A percentile compares a stretch with the other conserved stretches of the same genome.
phyloP scores from a whole-genome alignment of 2,113 vertebrate species.

The Okapia johnstoni region DNA sequence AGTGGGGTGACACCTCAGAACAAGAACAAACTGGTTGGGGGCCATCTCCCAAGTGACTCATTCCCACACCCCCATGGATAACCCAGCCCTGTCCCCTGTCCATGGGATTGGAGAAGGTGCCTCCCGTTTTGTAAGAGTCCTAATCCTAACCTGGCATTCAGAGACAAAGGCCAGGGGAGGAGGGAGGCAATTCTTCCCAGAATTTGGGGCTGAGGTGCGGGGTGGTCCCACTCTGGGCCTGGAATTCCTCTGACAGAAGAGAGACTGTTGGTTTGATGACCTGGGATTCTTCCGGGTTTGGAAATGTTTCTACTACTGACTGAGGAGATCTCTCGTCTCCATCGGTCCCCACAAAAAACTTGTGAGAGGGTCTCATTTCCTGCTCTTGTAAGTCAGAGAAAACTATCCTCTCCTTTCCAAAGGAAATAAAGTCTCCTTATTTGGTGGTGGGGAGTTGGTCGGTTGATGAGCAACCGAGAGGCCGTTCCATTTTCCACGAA shows the following conservation, averaged over 20 bases:
- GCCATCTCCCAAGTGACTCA: background rate
- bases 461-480: background rate
- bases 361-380: background rate
- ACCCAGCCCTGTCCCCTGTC: background rate
- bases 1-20: background rate
- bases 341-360: background rate
- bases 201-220: background rate
- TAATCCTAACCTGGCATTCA: background rate
- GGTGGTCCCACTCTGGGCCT: background rate
- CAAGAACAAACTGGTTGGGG: background rate
- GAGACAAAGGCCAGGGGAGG: conserved; percentile 36
- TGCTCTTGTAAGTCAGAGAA: background rate
- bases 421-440: conserved; percentile 3
- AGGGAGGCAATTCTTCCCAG: background rate
- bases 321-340: background rate
- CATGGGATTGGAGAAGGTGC: background rate
- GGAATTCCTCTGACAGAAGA: background rate
- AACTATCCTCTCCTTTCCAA: conserved; percentile 14
- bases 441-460: background rate
- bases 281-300: background rate
- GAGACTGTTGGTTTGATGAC: background rate
- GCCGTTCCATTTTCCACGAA: background rate
- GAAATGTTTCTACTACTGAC: background rate
- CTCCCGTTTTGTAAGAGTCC: background rate
- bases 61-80: background rate